Percentiles rank a stretch among this genome's conserved stretches.
Evolutionary conservation across 2,113 vertebrate genomes (phyloP).

Genomic region (Peromyscus maniculatus): DNA sequence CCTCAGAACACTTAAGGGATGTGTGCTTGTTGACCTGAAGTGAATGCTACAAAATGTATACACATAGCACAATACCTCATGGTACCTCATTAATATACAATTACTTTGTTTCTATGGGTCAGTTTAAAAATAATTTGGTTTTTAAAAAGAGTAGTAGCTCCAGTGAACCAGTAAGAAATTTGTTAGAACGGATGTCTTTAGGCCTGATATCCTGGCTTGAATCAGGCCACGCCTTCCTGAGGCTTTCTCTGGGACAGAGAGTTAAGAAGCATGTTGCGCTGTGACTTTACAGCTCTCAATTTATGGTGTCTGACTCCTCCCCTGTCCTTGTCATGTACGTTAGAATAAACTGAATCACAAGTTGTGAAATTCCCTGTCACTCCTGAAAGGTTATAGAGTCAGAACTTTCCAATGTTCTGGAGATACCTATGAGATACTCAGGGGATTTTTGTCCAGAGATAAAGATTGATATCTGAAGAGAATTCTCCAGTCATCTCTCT

Average conservation of each 20-base stretch:
- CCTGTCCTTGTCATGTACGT: neutral
- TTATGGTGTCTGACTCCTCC: neutral
- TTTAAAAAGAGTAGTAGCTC: neutral
- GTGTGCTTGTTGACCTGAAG: too few relatives aligned
- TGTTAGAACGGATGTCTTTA: too few relatives aligned
- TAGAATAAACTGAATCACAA: too few relatives aligned
- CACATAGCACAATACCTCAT: neutral
- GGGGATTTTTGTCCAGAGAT: neutral
- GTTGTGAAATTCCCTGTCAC: neutral
- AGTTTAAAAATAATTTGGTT: neutral
- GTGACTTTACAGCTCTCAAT: neutral
- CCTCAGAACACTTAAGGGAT: neutral
- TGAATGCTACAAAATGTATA: neutral
- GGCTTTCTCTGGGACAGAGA: neutral
- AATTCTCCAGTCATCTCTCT: neutral
- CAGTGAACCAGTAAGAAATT: neutral
- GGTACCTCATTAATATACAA: neutral
- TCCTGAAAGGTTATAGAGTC: neutral
- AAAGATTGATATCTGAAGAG: neutral
- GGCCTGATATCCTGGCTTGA: neutral
- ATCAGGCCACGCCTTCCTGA: neutral
- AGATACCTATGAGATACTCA: too few relatives aligned
- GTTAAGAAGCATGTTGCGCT: neutral
- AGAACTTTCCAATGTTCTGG: neutral
- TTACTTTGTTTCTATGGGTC: neutral